Evolutionary conservation across 2,797 vertebrate genomes (phyloP).

Genomic region (Chromobotia macracanthus): DNA sequence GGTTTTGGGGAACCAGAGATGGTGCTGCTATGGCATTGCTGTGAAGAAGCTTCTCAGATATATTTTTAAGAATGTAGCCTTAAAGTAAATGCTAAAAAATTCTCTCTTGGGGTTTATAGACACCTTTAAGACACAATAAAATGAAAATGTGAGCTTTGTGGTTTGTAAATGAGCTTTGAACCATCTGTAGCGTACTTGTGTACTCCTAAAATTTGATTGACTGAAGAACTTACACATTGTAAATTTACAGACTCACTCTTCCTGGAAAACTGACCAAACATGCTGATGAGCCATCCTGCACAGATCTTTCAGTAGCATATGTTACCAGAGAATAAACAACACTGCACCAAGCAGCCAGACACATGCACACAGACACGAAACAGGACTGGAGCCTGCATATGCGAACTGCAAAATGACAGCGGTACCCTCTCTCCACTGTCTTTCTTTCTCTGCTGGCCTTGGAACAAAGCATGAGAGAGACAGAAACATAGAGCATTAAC

Average conservation of each 20-base stretch:
- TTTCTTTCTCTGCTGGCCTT: slow-evolving; percentile 61
- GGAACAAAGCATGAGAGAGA: slow-evolving; percentile 70
- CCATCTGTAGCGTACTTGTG: not conserved
- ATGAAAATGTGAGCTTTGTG: not conserved
- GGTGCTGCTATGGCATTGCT: too few species aligned
- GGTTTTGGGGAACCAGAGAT: too few species aligned
- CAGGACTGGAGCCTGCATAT: not conserved
- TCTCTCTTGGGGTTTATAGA: not conserved
- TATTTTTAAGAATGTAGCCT: too few species aligned
- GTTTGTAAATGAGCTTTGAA: not conserved
- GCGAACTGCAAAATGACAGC: slow-evolving; percentile 34
- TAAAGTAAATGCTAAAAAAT: too few species aligned
- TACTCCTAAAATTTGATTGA: too few species aligned
- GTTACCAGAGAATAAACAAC: not conserved
- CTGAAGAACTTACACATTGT: too few species aligned
- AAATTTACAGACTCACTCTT: not conserved
- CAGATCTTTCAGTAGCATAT: not conserved
- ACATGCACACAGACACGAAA: slow-evolving; percentile 1
- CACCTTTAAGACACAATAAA: not conserved
- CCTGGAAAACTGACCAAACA: not conserved
- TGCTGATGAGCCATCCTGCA: not conserved
- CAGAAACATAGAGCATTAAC: slow-evolving; percentile 64
- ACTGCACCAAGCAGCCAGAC: not conserved
- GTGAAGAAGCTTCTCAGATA: too few species aligned
- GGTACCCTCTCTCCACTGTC: slow-evolving; percentile 46